Evolutionary conservation across 2,888 invertebrate genomes (phyloP).

Genomic region (Oligia latruncula): DNA sequence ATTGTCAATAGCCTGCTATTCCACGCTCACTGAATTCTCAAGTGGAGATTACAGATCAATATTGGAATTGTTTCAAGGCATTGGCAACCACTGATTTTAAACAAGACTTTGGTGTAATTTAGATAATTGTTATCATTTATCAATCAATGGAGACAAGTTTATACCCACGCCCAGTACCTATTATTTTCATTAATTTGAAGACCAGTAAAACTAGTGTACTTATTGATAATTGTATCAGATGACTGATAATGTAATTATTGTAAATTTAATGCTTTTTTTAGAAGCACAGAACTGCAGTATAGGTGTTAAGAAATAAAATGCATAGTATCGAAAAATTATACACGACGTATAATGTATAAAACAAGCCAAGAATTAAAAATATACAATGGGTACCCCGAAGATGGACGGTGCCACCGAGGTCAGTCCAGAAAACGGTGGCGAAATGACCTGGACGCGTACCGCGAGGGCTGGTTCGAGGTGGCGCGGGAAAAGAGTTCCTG

Average conservation of each 20-base stretch:
- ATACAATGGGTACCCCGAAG: no score
- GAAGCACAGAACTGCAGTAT: neutral
- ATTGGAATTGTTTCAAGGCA: neutral
- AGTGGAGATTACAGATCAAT: conserved; percentile 43
- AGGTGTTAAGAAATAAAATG: neutral
- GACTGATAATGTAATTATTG: neutral
- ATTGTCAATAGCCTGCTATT: conserved; percentile 32
- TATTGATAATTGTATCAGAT: neutral
- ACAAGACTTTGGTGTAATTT: neutral
- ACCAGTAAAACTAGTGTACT: neutral
- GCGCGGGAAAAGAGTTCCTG: no score
- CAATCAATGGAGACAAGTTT: neutral
- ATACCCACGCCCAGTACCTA: neutral
- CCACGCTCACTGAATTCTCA: conserved; percentile 37
- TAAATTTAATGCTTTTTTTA: neutral
- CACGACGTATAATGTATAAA: neutral
- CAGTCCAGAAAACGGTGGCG: no score
- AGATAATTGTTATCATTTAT: conserved; percentile 4
- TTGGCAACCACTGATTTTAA: neutral
- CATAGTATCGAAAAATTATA: neutral
- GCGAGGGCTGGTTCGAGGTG: no score
- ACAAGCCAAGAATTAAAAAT: neutral
- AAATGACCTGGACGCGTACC: no score
- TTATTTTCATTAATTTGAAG: conserved; percentile 1
- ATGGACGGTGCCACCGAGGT: no score